Evolutionary conservation across 2,113 vertebrate genomes (phyloP), one percentile per base, ranked within the genome.

Genomic region (Tor tambroides): DNA sequence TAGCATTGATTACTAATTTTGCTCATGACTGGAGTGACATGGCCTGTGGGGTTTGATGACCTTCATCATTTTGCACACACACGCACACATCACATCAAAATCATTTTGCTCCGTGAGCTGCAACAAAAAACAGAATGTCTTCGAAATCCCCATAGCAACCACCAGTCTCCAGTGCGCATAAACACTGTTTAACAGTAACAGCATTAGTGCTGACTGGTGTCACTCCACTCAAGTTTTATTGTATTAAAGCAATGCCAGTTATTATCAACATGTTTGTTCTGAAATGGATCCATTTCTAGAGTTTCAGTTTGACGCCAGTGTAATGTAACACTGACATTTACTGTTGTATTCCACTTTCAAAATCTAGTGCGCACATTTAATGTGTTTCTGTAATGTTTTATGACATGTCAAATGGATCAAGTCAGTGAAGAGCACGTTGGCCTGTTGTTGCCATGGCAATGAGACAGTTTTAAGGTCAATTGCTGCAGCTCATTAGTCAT

Each of bases 371-470:
- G 38, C 2, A 11, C 83, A 49, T 76, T 2, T 4, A 17, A n/a
- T 26, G 79, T 3, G 28, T 26, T 81, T 51, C 79, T 81, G 79
- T 46, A 65, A 43, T 65, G n/a, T 2, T n/a, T 59, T 5, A 59
- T 59, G 51, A 80, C 35, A 79, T 59, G 71, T 11, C 69, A 74
- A 41, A 74, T 21, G 21, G 23, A 63, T 21, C 35, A 26, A n/a
- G 38, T 75, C 38, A 43, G 23, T 38, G 35, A 26, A 61, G 35
- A 43, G 12, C n/a, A 10, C 9, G 35, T 1, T 65, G n/a, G 35
- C 79, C 59, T 76, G 61, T 86, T 78, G 74, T 85, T 85, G 21
- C 43, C 75, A 85, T 85, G 84, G 75, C 21, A 49, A 67, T 51
- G 10, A 46, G 26, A 80, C 21, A 54, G 30, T 82, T 65, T 26